A percentile compares a stretch with the other conserved stretches of the same genome.
Evolutionary conservation across 2,888 invertebrate species (phyloP).

Genomic region (Scrobipalpa atriplicella): DNA sequence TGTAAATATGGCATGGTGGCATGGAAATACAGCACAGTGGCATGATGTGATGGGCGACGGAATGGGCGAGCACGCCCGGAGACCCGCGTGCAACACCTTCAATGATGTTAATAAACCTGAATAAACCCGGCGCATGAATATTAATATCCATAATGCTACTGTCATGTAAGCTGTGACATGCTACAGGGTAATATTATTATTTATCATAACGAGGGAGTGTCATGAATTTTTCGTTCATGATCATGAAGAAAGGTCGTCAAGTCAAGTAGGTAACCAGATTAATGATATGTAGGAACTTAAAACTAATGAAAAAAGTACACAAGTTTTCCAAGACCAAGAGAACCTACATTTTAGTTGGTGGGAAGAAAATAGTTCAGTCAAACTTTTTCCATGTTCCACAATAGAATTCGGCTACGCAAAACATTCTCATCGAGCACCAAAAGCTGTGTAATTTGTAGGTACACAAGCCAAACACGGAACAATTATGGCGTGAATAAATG

Average conservation of each 20-base stretch:
- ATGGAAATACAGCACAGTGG: constrained; percentile 56
- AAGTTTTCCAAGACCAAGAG: too few relatives aligned
- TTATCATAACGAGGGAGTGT: neutral
- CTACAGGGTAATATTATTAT: constrained; percentile 8
- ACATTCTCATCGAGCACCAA: neutral
- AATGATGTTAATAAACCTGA: constrained; percentile 61
- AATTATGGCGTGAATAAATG: constrained; percentile 44
- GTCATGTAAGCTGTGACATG: constrained; percentile 40
- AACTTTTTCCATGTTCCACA: too few relatives aligned
- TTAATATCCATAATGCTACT: constrained; percentile 61
- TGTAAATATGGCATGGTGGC: constrained; percentile 54
- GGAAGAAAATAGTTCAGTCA: too few relatives aligned
- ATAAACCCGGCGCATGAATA: constrained; percentile 64
- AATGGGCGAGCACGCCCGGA: constrained; percentile 65
- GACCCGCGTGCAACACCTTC: constrained; percentile 64
- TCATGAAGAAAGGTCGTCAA: neutral
- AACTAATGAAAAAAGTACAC: neutral
- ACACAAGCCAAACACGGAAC: constrained; percentile 24
- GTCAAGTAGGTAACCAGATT: too few relatives aligned
- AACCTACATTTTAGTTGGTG: too few relatives aligned
- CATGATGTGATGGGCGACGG: constrained; percentile 51
- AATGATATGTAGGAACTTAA: too few relatives aligned
- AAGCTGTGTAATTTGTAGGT: constrained; percentile 27
- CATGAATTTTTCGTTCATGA: neutral
- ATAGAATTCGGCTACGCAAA: neutral